Evolutionary conservation across 2,888 invertebrate species (phyloP).

Genomic region (Harmothoe impar): DNA sequence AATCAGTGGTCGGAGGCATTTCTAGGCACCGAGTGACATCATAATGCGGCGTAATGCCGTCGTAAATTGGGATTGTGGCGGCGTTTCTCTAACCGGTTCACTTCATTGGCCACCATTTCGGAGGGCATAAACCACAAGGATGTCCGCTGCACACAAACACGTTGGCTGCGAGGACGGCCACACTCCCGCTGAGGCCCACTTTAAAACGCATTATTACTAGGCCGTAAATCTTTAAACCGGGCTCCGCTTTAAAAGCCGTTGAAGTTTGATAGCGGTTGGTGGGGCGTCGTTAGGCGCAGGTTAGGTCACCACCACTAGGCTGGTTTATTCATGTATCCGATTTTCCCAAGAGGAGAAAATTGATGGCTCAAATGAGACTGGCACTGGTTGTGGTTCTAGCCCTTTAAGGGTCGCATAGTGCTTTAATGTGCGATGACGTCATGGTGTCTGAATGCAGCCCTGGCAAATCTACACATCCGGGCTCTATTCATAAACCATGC

Average conservation of each 20-base stretch:
- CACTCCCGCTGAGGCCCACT: not conserved
- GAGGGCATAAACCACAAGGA: constrained; percentile 18
- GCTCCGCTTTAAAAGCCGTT: constrained; percentile 20
- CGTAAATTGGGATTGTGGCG: not conserved
- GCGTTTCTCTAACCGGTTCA: constrained; percentile 1
- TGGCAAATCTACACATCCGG: too few species aligned
- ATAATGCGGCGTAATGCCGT: not conserved
- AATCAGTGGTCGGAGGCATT: not conserved
- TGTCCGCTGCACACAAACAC: constrained; percentile 8
- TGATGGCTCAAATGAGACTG: constrained; percentile 21
- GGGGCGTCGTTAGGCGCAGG: not conserved
- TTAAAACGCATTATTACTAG: constrained; percentile 19
- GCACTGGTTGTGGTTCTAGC: not conserved
- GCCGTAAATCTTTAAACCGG: constrained; percentile 19
- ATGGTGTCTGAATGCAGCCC: too few species aligned
- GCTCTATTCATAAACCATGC: too few species aligned
- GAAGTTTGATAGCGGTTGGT: not conserved
- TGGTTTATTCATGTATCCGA: constrained; percentile 3
- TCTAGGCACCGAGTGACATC: not conserved
- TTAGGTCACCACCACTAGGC: not conserved
- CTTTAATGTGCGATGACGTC: too few species aligned
- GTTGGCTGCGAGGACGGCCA: not conserved
- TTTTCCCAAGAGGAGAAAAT: not conserved
- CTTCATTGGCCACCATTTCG: constrained; percentile 5
- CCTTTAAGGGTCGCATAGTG: too few species aligned